Evolutionary conservation across 2,113 vertebrate genomes (phyloP).

Genomic region (Thymallus thymallus): DNA sequence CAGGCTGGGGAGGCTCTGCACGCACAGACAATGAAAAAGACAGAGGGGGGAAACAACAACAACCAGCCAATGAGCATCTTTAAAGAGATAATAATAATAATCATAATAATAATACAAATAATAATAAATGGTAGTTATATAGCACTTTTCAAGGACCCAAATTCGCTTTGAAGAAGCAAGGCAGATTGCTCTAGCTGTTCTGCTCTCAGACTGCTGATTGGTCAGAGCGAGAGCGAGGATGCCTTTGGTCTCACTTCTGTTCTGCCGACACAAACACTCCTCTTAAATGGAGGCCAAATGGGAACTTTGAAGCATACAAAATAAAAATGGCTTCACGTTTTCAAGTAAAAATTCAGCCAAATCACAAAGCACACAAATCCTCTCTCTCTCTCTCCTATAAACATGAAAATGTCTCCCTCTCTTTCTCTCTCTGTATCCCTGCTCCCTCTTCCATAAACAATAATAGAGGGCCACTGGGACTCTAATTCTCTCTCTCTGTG

Average conservation of each 20-base stretch:
- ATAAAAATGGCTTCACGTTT: constrained; percentile 20
- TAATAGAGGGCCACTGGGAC: background rate
- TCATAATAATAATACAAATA: no score
- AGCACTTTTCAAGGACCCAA: no score
- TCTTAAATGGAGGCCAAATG: background rate
- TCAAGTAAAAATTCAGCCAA: constrained; percentile 17
- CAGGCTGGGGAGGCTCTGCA: constrained; percentile 31
- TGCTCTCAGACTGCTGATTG: constrained; percentile 40
- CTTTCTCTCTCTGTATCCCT: constrained; percentile 1
- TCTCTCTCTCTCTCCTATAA: constrained; percentile 10
- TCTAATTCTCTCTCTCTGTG: background rate
- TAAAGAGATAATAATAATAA: constrained; percentile 21
- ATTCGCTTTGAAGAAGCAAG: background rate
- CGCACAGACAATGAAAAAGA: constrained; percentile 24
- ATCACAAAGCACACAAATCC: constrained; percentile 10
- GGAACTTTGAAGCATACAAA: constrained; percentile 49
- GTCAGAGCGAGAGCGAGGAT: constrained; percentile 25
- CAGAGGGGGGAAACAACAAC: constrained; percentile 18
- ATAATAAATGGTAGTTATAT: no score
- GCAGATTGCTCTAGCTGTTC: constrained; percentile 21
- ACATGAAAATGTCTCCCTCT: background rate
- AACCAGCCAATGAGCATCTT: background rate
- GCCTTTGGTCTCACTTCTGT: constrained; percentile 7
- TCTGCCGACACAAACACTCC: constrained; percentile 40
- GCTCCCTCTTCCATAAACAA: background rate